A percentile compares a stretch with the other conserved stretches of the same genome.
These are phyloP conservation scores for Bombus vancouverensis DNA, from an alignment of 1,140 invertebrate species.

Conservation along the genomic window DNA sequence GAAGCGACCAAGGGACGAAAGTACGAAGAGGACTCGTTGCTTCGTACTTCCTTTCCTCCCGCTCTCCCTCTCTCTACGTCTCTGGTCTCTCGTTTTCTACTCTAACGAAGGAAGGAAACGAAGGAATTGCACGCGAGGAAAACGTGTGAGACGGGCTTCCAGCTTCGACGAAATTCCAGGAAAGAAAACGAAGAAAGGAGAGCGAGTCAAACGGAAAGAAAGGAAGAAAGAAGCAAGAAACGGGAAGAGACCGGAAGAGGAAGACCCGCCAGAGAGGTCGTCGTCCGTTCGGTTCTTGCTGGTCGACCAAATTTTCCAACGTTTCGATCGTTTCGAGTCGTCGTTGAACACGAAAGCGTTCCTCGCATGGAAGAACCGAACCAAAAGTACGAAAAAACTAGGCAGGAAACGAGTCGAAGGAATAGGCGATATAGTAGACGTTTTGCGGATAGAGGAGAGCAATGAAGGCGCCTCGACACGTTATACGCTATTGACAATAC, in stretches of 20 bases:
- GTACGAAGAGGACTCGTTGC: constrained; percentile 25
- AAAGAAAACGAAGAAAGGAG: not conserved
- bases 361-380: not conserved
- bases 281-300: constrained; percentile 31
- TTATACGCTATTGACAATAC: constrained; percentile 43
- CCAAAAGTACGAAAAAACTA: not conserved
- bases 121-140: not conserved
- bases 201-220: not conserved
- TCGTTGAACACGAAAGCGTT: not conserved
- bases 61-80: not conserved
- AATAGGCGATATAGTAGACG: constrained; percentile 9
- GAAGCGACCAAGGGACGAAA: constrained; percentile 49
- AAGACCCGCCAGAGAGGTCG: not conserved
- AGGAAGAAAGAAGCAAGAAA: not conserved
- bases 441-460: constrained; percentile 21
- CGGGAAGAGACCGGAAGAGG: not conserved
- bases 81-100: not conserved
- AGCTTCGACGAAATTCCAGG: not conserved
- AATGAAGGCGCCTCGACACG: constrained; percentile 9
- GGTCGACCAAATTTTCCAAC: not conserved
- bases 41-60: constrained; percentile 12
- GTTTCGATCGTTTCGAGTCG: not conserved
- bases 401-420: not conserved
- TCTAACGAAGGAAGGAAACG: not conserved
- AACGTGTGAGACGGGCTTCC: constrained; percentile 29